A percentile compares a stretch with the other conserved stretches of the same genome.
phyloP scores from a whole-genome alignment of 2,797 vertebrate genomes.

The Falco cherrug region DNA sequence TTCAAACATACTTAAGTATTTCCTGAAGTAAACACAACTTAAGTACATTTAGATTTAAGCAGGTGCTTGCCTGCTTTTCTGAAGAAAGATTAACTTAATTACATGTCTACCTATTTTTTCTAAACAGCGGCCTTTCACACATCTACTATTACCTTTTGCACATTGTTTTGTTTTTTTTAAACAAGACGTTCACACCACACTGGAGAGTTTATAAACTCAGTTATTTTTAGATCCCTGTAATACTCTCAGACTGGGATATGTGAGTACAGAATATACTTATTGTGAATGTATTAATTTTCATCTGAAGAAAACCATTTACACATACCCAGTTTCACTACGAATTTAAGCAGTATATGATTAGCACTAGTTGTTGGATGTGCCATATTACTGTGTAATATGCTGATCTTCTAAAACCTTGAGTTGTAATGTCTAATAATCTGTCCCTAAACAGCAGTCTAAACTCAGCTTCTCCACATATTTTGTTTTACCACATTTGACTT shows the following conservation, averaged over 20 bases:
- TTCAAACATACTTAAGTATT: conserved; percentile 34
- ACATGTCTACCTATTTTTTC: background rate
- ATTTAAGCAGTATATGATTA: background rate
- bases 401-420: conserved; percentile 30
- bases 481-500: background rate
- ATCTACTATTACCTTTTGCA: background rate
- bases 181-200: background rate
- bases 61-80: conserved; percentile 19
- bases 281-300: conserved; percentile 4
- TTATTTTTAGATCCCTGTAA: background rate
- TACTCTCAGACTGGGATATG: background rate
- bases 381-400: background rate
- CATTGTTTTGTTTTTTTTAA: background rate
- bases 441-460: background rate
- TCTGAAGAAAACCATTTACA: background rate
- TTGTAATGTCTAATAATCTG: conserved; percentile 35
- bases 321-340: background rate
- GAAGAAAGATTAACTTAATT: conserved; percentile 42
- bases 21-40: conserved; percentile 49
- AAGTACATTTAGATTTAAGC: conserved; percentile 31
- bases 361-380: background rate
- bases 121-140: background rate
- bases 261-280: background rate
- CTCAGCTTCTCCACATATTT: background rate
- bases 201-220: background rate